Conservation (phyloP, 2,888 invertebrate species). For the Trachelus troglodyta region DNA sequence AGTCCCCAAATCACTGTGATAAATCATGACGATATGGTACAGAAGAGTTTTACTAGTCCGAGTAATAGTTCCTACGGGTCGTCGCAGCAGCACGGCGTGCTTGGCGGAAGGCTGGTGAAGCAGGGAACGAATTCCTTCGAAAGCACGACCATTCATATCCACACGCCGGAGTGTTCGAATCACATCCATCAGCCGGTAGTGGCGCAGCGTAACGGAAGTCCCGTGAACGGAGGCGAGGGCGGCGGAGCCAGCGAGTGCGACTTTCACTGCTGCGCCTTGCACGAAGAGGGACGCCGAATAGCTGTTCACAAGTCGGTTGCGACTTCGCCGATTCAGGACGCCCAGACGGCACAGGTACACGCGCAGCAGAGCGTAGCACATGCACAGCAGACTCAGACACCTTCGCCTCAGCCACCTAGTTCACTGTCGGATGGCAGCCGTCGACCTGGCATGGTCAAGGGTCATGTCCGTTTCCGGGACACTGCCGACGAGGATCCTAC, state of each 20-base stretch:
- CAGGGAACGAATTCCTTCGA: slow-evolving; percentile 74
- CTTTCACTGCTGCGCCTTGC: slow-evolving; percentile 94
- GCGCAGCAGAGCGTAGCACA: slow-evolving; percentile 56
- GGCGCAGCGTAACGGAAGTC: slow-evolving; percentile 71
- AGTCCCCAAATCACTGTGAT: slow-evolving; percentile 94
- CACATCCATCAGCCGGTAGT: slow-evolving; percentile 77
- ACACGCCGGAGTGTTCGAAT: slow-evolving; percentile 84
- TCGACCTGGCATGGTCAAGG: slow-evolving; percentile 73
- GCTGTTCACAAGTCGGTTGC: slow-evolving; percentile 93
- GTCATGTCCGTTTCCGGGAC: slow-evolving; percentile 88
- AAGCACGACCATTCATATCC: slow-evolving; percentile 81
- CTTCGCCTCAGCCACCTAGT: slow-evolving; percentile 72
- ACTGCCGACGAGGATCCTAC: slow-evolving; percentile 73
- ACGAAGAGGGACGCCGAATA: slow-evolving; percentile 92
- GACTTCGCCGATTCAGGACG: slow-evolving; percentile 91
- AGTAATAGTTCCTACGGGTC: slow-evolving; percentile 61
- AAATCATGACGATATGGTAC: slow-evolving; percentile 86
- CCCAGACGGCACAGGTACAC: slow-evolving; percentile 69
- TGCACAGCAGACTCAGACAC: slow-evolving; percentile 66
- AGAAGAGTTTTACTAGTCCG: slow-evolving; percentile 65
- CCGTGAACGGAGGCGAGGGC: slow-evolving; percentile 70
- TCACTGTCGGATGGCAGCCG: slow-evolving; percentile 65
- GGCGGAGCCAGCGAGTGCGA: slow-evolving; percentile 81
- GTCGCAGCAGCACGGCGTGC: slow-evolving; percentile 41
- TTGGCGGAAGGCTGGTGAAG: slow-evolving; percentile 67